Percentiles rank a stretch among this genome's conserved stretches.
phyloP scores from a whole-genome alignment of 2,113 vertebrate genomes.

The Pholis gunnellus region DNA sequence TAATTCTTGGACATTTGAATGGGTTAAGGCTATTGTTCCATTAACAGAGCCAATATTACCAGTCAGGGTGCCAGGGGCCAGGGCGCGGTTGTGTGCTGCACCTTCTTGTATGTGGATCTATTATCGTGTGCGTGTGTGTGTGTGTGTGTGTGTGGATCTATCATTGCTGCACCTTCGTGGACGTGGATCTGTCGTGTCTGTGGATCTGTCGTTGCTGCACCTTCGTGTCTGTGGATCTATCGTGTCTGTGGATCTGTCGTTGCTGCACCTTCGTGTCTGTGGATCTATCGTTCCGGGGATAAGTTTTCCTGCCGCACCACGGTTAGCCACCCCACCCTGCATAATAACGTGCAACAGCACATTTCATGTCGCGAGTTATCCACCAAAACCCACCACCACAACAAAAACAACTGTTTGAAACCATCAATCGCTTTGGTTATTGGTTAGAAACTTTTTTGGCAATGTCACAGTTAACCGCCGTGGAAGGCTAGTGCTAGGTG shows the following conservation, averaged over 20 bases:
- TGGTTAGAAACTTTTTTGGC: constrained; percentile 3
- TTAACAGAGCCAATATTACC: background rate
- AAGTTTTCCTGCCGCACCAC: constrained; percentile 75
- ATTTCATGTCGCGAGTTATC: constrained; percentile 6
- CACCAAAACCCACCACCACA: background rate
- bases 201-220: no score
- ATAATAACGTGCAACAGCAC: constrained; percentile 28
- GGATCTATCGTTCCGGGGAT: constrained; percentile 53
- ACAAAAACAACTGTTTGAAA: background rate
- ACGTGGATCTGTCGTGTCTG: no score
- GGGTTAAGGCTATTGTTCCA: constrained; percentile 23
- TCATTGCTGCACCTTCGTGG: no score
- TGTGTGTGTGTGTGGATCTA: no score
- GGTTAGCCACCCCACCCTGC: constrained; percentile 71
- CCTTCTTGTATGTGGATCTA: constrained; percentile 38
- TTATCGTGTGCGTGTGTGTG: no score
- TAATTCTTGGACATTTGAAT: background rate
- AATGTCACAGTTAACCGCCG: constrained; percentile 2
- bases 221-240: no score
- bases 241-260: no score
- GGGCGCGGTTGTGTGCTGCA: constrained; percentile 74
- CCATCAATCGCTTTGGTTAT: background rate
- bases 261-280: constrained; percentile 54
- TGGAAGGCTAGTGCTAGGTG: constrained; percentile 54
- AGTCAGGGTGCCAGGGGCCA: constrained; percentile 59